Conservation (phyloP, 2,888 invertebrate genomes). For the Ptilodon capucinus region DNA sequence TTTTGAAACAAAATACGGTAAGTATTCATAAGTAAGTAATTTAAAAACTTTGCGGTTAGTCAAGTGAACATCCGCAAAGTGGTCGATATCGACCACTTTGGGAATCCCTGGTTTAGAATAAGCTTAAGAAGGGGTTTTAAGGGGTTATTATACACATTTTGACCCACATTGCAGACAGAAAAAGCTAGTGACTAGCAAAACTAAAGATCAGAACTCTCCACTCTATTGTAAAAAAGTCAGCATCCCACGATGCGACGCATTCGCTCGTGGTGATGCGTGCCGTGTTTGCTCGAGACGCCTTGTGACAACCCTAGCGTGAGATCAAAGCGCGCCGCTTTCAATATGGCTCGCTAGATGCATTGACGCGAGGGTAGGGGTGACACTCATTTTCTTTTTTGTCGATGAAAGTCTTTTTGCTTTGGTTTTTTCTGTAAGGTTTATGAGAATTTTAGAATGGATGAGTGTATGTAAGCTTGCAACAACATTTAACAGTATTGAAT, state of each 20-base stretch:
- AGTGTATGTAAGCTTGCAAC: too few species aligned
- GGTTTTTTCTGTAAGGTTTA: background rate
- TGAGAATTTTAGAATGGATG: background rate
- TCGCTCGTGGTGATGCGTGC: background rate
- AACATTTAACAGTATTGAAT: too few species aligned
- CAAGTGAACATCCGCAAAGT: too few species aligned
- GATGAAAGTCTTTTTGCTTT: background rate
- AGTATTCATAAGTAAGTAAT: too few species aligned
- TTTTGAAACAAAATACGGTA: too few species aligned
- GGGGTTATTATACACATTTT: too few species aligned
- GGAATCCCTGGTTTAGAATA: too few species aligned
- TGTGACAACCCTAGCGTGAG: slow-evolving; percentile 37
- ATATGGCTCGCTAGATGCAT: slow-evolving; percentile 34
- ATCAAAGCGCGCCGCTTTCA: slow-evolving; percentile 49
- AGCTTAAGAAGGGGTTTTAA: too few species aligned
- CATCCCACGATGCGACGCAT: background rate
- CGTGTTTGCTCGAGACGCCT: slow-evolving; percentile 7
- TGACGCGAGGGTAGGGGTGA: slow-evolving; percentile 39
- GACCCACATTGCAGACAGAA: too few species aligned
- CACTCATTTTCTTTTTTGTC: slow-evolving; percentile 1
- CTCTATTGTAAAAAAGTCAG: slow-evolving; percentile 2
- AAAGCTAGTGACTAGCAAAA: too few species aligned
- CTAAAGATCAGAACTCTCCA: background rate
- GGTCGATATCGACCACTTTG: too few species aligned
- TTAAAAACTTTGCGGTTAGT: too few species aligned